Evolutionary conservation across 1,140 invertebrate species (phyloP).

Genomic region (Dysdera silvatica): DNA sequence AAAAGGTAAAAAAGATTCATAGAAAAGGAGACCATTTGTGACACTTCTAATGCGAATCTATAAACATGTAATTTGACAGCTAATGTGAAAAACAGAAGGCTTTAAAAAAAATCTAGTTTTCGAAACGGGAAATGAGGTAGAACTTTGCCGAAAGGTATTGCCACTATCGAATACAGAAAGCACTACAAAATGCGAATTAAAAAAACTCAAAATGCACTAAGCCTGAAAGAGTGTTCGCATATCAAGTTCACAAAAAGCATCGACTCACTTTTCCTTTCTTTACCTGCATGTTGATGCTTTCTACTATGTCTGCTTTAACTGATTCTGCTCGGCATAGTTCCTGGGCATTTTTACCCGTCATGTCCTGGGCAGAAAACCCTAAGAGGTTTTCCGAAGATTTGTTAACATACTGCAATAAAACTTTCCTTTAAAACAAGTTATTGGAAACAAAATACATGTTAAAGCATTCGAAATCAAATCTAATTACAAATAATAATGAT

Average conservation of each 20-base stretch:
- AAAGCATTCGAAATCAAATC: background rate
- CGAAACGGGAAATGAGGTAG: too few species aligned
- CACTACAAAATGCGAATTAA: background rate
- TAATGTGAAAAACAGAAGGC: too few species aligned
- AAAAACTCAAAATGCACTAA: too few species aligned
- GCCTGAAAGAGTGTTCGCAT: too few species aligned
- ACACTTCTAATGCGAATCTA: too few species aligned
- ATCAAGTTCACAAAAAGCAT: too few species aligned
- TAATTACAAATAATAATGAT: too few species aligned
- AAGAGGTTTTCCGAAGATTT: conserved; percentile 65
- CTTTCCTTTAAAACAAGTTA: background rate
- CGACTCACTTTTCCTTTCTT: conserved; percentile 56
- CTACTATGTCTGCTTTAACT: conserved; percentile 50
- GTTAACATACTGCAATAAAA: conserved; percentile 65
- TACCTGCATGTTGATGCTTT: conserved; percentile 56
- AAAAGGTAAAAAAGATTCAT: too few species aligned
- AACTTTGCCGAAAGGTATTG: background rate
- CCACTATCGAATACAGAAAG: background rate
- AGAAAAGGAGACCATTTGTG: too few species aligned
- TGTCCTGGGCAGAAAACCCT: conserved; percentile 64
- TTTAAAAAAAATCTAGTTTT: too few species aligned
- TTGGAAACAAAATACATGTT: background rate
- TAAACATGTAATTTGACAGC: too few species aligned
- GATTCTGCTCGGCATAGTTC: conserved; percentile 45
- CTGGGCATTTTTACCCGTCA: conserved; percentile 61